These are phyloP conservation scores for Empis stercorea DNA, from an alignment of 2,888 invertebrate species.

Conservation along the genomic window DNA sequence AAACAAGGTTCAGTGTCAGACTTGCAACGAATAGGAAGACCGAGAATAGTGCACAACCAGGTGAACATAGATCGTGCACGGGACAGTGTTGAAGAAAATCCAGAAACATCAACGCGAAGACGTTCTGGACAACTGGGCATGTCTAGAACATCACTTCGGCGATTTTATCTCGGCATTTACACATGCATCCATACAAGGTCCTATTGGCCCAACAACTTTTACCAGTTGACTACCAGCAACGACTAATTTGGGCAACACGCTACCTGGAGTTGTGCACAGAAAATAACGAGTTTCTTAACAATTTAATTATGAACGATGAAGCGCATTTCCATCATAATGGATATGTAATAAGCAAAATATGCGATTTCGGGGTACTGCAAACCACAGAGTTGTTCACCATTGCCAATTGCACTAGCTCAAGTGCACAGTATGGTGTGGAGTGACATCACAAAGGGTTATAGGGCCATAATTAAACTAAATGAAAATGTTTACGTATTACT, in stretches of 20 bases:
- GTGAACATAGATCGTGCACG: constrained; percentile 8
- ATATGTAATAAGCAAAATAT: constrained; percentile 6
- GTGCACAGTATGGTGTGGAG: background rate
- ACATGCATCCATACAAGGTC: constrained; percentile 8
- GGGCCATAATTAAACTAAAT: too few species aligned
- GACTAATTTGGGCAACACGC: constrained; percentile 5
- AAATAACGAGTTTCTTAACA: constrained; percentile 36
- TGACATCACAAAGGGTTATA: background rate
- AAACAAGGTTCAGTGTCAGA: constrained; percentile 6
- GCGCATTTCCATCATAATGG: constrained; percentile 4
- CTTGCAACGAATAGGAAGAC: constrained; percentile 7
- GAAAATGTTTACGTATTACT: too few species aligned
- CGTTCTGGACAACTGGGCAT: constrained; percentile 4
- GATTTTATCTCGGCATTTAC: constrained; percentile 3
- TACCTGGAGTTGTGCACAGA: constrained; percentile 4
- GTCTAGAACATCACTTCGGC: constrained; percentile 40
- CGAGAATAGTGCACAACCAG: constrained; percentile 6
- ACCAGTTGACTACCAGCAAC: constrained; percentile 4
- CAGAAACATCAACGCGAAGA: too few species aligned
- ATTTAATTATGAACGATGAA: constrained; percentile 5
- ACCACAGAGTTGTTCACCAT: constrained; percentile 4
- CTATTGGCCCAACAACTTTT: constrained; percentile 8
- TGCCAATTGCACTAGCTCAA: background rate
- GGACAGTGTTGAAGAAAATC: too few species aligned
- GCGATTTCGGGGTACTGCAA: constrained; percentile 6